A percentile compares a stretch with the other conserved stretches of the same genome.
Evolutionary conservation across 2,113 vertebrate genomes (phyloP).

Genomic region (Nannospalax galili): DNA sequence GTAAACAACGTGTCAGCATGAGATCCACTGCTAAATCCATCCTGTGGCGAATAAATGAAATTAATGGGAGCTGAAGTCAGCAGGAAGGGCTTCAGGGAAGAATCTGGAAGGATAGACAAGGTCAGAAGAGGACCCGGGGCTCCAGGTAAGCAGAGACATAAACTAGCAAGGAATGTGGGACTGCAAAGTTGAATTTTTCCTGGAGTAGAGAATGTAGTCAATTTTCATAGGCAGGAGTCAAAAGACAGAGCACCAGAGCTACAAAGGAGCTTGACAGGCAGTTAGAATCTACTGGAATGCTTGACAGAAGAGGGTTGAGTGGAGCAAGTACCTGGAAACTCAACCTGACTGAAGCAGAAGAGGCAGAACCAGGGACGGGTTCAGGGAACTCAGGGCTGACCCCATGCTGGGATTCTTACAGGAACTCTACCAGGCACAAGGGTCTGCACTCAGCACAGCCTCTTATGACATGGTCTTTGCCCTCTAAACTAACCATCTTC

Average conservation of each 20-base stretch:
- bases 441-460: neutral
- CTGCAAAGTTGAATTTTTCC: neutral
- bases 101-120: neutral
- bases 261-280: neutral
- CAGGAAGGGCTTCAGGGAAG: conserved; percentile 36
- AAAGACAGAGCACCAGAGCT: neutral
- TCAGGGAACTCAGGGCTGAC: neutral
- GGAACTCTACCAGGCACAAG: neutral
- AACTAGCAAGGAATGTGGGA: neutral
- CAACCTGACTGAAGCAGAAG: neutral
- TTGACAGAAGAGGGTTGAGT: neutral
- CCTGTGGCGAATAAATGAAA: neutral
- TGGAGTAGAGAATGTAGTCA: neutral
- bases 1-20: neutral
- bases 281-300: neutral
- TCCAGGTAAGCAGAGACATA: neutral
- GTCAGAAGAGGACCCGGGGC: neutral
- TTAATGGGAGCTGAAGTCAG: neutral
- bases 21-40: neutral
- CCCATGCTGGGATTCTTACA: neutral
- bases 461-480: neutral
- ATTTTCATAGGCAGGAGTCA: neutral
- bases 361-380: neutral
- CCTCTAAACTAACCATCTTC: neutral
- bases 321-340: neutral